A percentile compares a stretch with the other conserved stretches of the same genome.
Conservation (phyloP, 53 echinoderm and acorn worm species). For the Zoroaster sp. region DNA sequence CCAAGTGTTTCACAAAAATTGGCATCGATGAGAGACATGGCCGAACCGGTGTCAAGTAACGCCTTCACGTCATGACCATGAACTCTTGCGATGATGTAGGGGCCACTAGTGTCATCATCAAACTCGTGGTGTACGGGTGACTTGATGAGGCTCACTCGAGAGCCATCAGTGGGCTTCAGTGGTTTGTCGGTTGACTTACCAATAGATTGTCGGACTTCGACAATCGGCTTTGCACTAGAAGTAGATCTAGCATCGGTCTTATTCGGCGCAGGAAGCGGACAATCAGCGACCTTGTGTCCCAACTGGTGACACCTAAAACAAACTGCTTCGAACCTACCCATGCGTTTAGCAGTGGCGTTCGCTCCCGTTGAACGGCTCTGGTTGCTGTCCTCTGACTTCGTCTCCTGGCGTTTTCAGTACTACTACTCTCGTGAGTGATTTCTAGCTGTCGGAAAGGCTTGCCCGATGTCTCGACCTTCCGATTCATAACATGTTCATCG, state of each 20-base stretch:
- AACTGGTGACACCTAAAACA: conserved; percentile 26
- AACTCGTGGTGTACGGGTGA: background rate
- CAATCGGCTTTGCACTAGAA: background rate
- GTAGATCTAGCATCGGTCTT: background rate
- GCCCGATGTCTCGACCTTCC: background rate
- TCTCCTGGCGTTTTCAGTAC: background rate
- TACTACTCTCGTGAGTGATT: background rate
- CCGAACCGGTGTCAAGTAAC: conserved; percentile 50
- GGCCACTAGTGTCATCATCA: background rate
- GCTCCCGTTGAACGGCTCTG: background rate
- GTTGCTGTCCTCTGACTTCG: background rate
- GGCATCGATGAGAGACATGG: conserved; percentile 14
- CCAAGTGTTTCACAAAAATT: background rate
- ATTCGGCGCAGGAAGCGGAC: background rate
- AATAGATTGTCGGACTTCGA: background rate
- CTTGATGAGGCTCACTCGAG: background rate
- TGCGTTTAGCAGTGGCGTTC: background rate
- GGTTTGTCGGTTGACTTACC: background rate
- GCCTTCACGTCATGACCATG: conserved; percentile 16
- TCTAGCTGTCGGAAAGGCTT: background rate
- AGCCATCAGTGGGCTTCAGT: conserved; percentile 1
- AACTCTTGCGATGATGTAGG: conserved; percentile 4
- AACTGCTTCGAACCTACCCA: background rate
- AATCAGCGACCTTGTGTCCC: conserved; percentile 30
- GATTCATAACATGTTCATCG: conserved; percentile 50